Conservation (phyloP, 2,113 vertebrate species). For the Pluvialis apricaria region DNA sequence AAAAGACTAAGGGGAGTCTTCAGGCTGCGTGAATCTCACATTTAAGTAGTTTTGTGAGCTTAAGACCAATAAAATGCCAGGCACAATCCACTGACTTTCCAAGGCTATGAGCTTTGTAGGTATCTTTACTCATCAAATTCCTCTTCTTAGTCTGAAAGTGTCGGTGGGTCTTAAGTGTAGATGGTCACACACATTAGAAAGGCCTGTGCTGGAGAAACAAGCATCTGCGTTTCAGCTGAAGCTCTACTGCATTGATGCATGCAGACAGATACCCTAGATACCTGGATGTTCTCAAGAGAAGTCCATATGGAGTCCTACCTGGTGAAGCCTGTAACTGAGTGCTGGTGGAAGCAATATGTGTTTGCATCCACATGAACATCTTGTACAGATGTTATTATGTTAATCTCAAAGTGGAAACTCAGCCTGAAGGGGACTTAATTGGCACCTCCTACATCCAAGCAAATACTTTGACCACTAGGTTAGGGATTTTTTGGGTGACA, state of each 20-base stretch:
- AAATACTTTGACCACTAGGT: not conserved
- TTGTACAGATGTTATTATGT: not conserved
- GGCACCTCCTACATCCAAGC: not conserved
- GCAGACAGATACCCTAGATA: not conserved
- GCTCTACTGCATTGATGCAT: not conserved
- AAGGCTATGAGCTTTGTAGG: not conserved
- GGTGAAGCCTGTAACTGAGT: not conserved
- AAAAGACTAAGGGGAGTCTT: not conserved
- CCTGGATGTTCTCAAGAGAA: not conserved
- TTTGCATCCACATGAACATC: not conserved
- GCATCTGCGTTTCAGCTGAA: not conserved
- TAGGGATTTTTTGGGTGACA: slow-evolving; percentile 16
- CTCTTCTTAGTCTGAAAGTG: not conserved
- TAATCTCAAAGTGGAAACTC: not conserved
- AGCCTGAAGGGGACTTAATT: not conserved
- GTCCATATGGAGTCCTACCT: not conserved
- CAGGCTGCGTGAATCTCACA: not conserved
- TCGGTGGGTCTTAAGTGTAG: not conserved
- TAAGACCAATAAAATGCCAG: not conserved
- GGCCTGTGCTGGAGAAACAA: not conserved
- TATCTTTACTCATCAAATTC: not conserved
- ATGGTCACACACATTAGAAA: not conserved
- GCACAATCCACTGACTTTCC: not conserved
- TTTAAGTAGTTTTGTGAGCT: not conserved
- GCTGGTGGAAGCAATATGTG: not conserved